phyloP scores from a whole-genome alignment of 2,888 invertebrate species.

The Dysmachus trigonus region DNA sequence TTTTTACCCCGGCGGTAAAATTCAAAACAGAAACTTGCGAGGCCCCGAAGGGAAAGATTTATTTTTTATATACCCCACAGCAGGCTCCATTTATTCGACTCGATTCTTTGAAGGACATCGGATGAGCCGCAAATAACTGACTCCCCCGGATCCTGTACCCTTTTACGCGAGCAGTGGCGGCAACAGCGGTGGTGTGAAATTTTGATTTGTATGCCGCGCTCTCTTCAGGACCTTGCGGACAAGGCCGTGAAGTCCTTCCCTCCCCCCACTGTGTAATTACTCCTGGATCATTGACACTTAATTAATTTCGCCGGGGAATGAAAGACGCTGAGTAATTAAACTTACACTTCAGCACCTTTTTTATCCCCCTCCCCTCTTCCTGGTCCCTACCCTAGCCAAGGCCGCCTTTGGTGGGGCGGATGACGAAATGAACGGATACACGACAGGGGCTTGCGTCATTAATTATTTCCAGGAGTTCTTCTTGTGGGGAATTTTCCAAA shows the following conservation, averaged over 20 bases:
- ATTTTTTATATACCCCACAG: background rate
- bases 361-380: background rate
- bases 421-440: background rate
- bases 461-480: constrained; percentile 17
- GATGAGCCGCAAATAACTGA: background rate
- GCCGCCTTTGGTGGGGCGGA: background rate
- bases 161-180: background rate
- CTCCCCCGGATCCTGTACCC: background rate
- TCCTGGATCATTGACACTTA: constrained; percentile 26
- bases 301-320: constrained; percentile 5
- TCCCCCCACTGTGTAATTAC: constrained; percentile 9
- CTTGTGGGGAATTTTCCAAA: constrained; percentile 3
- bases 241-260: background rate
- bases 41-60: background rate
- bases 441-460: constrained; percentile 8
- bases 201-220: background rate
- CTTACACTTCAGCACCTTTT: constrained; percentile 27
- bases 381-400: background rate
- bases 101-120: background rate
- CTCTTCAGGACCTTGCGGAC: background rate
- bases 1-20: background rate
- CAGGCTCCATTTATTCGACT: background rate
- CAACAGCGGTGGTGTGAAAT: background rate
- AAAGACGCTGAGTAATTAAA: constrained; percentile 9
- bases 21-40: background rate